A percentile compares a stretch with the other conserved stretches of the same genome.
Conservation (phyloP, 92 coral and sea anemone genomes). For the Epizoanthus stellaris region DNA sequence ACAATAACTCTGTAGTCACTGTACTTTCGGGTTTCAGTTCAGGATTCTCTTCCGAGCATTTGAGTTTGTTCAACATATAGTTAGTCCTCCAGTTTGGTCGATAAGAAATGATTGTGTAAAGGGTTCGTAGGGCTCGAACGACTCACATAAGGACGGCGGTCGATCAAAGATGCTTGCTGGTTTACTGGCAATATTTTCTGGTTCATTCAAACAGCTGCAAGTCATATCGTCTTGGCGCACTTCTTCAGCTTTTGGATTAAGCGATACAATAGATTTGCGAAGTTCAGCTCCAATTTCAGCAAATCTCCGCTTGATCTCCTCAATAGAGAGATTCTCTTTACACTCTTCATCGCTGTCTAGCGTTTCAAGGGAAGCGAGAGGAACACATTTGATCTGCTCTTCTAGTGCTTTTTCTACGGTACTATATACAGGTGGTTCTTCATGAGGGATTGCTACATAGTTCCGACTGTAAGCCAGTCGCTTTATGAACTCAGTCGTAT, state of each 20-base stretch:
- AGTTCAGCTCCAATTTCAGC: constrained; percentile 19
- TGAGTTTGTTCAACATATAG: background rate
- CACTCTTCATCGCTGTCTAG: background rate
- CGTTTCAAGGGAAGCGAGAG: background rate
- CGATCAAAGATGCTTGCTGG: constrained; percentile 13
- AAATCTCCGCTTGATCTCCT: constrained; percentile 28
- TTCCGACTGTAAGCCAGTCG: background rate
- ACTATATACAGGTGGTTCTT: background rate
- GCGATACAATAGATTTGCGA: constrained; percentile 1
- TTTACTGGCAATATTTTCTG: too few relatives aligned
- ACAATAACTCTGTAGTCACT: background rate
- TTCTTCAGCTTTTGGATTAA: background rate
- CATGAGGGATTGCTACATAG: background rate
- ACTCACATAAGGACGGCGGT: background rate
- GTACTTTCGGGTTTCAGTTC: background rate
- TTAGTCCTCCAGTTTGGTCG: background rate
- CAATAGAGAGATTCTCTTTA: background rate
- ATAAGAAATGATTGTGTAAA: background rate
- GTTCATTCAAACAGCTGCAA: too few relatives aligned
- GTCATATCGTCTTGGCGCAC: too few relatives aligned
- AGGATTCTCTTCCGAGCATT: background rate
- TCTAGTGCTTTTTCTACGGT: background rate
- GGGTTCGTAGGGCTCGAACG: constrained; percentile 10
- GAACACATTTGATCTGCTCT: background rate
- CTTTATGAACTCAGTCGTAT: background rate